These are phyloP conservation scores for Botia kubotai DNA, from an alignment of 2,797 vertebrate species.

Conservation along the genomic window DNA sequence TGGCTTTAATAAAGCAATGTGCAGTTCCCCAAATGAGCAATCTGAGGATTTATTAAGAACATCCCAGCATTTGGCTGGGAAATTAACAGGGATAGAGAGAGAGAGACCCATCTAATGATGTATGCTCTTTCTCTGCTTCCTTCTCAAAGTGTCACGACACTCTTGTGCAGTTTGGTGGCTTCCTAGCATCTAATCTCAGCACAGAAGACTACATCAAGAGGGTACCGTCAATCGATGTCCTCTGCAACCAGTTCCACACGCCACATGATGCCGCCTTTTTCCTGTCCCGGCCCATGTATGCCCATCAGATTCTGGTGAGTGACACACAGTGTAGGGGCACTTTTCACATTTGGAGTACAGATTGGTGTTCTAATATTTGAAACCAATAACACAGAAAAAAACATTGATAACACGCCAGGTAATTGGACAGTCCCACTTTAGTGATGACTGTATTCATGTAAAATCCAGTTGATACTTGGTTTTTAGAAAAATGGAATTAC, in stretches of 20 bases:
- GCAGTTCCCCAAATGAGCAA: constrained; percentile 78
- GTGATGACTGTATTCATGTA: no score
- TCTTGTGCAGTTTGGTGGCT: constrained; percentile 96
- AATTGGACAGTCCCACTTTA: no score
- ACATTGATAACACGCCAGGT: no score
- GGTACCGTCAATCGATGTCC: constrained; percentile 94
- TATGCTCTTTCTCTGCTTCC: constrained; percentile 19
- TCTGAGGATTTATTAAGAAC: constrained; percentile 79
- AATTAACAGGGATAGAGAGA: constrained; percentile 40
- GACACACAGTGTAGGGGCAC: not conserved
- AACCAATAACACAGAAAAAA: not conserved
- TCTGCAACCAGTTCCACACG: constrained; percentile 97
- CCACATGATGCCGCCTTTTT: constrained; percentile 98
- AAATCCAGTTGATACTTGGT: no score
- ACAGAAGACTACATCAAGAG: constrained; percentile 98
- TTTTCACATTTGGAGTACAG: not conserved
- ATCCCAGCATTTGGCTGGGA: constrained; percentile 75
- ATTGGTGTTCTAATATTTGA: not conserved
- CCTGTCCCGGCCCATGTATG: constrained; percentile 96
- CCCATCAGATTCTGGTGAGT: constrained; percentile 97
- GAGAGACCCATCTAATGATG: constrained; percentile 65
- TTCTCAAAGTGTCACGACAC: constrained; percentile 93
- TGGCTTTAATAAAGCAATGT: constrained; percentile 84
- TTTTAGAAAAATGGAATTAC: no score
- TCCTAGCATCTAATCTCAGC: constrained; percentile 98